Percentiles rank a stretch among this genome's conserved stretches.
Conservation (phyloP, 2,888 invertebrate genomes). For the Meiosimyza platycephala region DNA sequence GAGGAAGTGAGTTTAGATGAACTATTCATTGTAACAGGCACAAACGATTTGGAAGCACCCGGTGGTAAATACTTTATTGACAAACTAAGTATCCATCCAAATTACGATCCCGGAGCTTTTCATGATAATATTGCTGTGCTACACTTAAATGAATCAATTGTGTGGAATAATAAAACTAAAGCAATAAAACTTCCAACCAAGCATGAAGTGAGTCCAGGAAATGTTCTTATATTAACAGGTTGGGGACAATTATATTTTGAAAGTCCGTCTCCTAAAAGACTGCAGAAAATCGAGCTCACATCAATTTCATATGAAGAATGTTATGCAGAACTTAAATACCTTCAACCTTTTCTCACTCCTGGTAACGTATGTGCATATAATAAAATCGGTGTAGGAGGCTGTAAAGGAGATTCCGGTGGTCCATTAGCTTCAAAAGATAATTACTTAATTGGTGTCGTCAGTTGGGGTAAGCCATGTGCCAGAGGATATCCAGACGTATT, state of each 20-base stretch:
- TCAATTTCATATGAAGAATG: slow-evolving; percentile 62
- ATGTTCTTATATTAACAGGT: too few relatives aligned
- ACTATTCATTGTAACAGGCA: slow-evolving; percentile 55
- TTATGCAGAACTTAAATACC: slow-evolving; percentile 57
- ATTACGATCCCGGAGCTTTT: slow-evolving; percentile 53
- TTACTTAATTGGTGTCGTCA: slow-evolving; percentile 57
- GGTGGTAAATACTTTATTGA: slow-evolving; percentile 50
- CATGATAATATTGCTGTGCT: slow-evolving; percentile 77
- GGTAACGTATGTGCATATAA: slow-evolving; percentile 72
- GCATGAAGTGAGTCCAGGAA: slow-evolving; percentile 39
- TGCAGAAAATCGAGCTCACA: too few relatives aligned
- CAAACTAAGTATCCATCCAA: slow-evolving; percentile 53
- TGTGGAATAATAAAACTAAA: slow-evolving; percentile 69
- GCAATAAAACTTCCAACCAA: slow-evolving; percentile 70
- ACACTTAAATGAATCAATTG: slow-evolving; percentile 70
- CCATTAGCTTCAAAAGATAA: slow-evolving; percentile 54
- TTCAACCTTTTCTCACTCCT: slow-evolving; percentile 60
- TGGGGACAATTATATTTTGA: too few relatives aligned
- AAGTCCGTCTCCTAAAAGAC: too few relatives aligned
- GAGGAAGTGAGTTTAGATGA: slow-evolving; percentile 43
- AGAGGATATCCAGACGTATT: slow-evolving; percentile 60
- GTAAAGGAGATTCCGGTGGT: slow-evolving; percentile 60
- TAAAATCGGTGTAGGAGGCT: slow-evolving; percentile 69
- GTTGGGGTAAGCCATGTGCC: slow-evolving; percentile 63
- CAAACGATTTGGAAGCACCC: slow-evolving; percentile 49